phyloP scores from a whole-genome alignment of 2,797 vertebrate species.

The Premnoplex brunnescens region DNA sequence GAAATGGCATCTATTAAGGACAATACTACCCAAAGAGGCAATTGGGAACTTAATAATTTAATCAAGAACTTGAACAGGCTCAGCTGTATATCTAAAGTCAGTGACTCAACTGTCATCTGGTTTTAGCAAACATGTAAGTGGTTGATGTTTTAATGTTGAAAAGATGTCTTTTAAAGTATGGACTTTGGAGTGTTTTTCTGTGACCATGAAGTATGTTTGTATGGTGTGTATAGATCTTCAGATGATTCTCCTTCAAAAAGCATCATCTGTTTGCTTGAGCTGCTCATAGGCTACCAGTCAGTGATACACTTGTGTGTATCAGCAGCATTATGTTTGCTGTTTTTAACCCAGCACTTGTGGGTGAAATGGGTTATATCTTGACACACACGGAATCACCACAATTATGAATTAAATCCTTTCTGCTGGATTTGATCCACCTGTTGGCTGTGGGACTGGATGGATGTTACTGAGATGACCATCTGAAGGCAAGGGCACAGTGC shows the following conservation, averaged over 20 bases:
- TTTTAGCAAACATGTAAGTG: background rate
- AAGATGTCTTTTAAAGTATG: background rate
- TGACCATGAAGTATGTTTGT: background rate
- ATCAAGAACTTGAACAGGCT: slow-evolving; percentile 24
- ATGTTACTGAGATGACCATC: background rate
- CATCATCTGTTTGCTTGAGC: background rate
- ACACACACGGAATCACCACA: accelerated
- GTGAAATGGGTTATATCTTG: background rate
- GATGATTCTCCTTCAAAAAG: background rate
- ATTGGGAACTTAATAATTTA: slow-evolving; percentile 42
- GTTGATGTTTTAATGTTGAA: background rate
- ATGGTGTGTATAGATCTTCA: background rate
- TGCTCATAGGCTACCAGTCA: background rate
- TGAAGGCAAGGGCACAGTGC: background rate
- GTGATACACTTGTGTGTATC: background rate
- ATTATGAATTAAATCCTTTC: background rate
- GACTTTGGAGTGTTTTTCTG: background rate
- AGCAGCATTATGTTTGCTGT: background rate
- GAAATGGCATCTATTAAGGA: slow-evolving; percentile 48
- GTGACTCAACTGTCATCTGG: slow-evolving; percentile 19
- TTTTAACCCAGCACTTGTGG: background rate
- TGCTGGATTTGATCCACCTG: background rate
- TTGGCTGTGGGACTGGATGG: background rate
- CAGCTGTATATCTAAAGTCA: slow-evolving; percentile 11
- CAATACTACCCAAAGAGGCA: slow-evolving; percentile 28